Evolutionary conservation across 2,888 invertebrate genomes (phyloP).

Genomic region (Tanytarsus gracilentus): DNA sequence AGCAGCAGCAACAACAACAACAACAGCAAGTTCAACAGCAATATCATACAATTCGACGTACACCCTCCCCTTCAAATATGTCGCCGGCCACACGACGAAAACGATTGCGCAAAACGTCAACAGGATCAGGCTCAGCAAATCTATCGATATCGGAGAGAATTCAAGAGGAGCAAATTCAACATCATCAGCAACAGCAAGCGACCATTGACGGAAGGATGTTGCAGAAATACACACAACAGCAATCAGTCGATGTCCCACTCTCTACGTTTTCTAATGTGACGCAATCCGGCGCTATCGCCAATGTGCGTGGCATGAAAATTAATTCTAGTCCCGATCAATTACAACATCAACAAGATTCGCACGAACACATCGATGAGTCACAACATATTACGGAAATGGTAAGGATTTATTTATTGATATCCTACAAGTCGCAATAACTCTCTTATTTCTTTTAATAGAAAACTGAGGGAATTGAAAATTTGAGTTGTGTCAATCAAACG

Average conservation of each 20-base stretch:
- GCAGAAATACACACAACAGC: conserved; percentile 46
- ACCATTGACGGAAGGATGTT: conserved; percentile 46
- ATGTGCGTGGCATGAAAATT: conserved; percentile 25
- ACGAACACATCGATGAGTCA: conserved; percentile 25
- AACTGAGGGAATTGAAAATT: conserved; percentile 44
- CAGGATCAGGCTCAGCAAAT: conserved; percentile 45
- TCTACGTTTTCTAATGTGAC: conserved; percentile 31
- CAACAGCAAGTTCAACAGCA: conserved; percentile 52
- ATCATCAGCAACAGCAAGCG: conserved; percentile 41
- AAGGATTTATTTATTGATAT: background rate
- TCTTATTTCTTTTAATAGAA: conserved; percentile 35
- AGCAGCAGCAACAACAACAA: conserved; percentile 50
- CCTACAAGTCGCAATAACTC: background rate
- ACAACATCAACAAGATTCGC: conserved; percentile 28
- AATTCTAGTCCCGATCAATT: conserved; percentile 29
- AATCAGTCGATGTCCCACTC: conserved; percentile 23
- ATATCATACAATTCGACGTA: conserved; percentile 45
- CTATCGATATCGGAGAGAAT: conserved; percentile 47
- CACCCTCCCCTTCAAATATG: conserved; percentile 49
- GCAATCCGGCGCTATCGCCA: conserved; percentile 1
- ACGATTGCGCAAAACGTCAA: conserved; percentile 56
- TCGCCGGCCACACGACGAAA: conserved; percentile 53
- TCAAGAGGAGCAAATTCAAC: conserved; percentile 42
- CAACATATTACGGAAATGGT: conserved; percentile 28
- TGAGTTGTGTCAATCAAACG: conserved; percentile 40